These are phyloP conservation scores for Hermodice carunculata DNA, from an alignment of 2,888 invertebrate genomes.

Conservation along the genomic window DNA sequence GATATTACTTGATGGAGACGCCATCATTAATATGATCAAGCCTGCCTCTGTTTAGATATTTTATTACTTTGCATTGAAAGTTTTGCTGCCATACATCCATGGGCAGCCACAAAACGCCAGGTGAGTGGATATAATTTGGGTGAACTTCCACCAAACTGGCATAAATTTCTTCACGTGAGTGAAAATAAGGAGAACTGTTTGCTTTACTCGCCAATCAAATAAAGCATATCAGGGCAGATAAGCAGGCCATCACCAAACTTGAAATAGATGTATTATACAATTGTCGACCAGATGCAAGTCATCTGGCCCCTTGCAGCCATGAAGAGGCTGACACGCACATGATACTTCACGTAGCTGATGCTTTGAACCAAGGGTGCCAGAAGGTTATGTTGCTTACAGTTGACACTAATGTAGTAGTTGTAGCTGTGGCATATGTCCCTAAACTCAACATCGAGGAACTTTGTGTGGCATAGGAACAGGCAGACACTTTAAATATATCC, in stretches of 20 bases:
- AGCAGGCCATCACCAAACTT: too few species aligned
- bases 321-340: conserved; percentile 39
- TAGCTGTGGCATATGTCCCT: not conserved
- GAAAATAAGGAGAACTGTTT: too few species aligned
- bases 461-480: not conserved
- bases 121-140: conserved; percentile 32
- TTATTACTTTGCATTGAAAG: not conserved
- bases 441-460: not conserved
- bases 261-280: too few species aligned
- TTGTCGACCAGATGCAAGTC: too few species aligned
- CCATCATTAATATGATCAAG: not conserved
- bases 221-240: too few species aligned
- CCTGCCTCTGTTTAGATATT: not conserved
- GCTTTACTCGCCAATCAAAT: too few species aligned
- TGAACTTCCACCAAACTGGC: conserved; percentile 27
- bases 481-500: not conserved
- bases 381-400: not conserved
- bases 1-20: too few species aligned
- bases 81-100: conserved; percentile 18
- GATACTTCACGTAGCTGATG: not conserved
- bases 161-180: conserved; percentile 33
- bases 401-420: not conserved
- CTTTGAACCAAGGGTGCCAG: not conserved
- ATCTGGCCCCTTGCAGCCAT: conserved; percentile 32
- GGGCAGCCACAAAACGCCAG: conserved; percentile 4